These are phyloP conservation scores for Tautogolabrus adspersus DNA, from an alignment of 2,113 vertebrate species.

Conservation along the genomic window DNA sequence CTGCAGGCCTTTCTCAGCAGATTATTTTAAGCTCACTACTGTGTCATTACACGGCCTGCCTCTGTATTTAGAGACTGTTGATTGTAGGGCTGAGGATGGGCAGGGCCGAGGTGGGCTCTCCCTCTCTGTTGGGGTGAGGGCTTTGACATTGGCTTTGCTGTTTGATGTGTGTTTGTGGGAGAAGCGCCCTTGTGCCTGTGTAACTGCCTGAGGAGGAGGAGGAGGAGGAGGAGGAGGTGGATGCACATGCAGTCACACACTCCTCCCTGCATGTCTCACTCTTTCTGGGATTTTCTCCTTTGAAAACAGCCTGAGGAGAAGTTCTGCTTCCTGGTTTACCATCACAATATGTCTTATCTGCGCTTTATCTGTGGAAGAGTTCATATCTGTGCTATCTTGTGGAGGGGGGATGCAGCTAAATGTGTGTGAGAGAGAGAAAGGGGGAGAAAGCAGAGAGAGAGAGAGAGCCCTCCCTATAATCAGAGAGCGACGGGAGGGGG, in stretches of 20 bases:
- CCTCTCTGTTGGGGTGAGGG: conserved; percentile 54
- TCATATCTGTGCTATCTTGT: conserved; percentile 53
- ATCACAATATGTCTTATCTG: conserved; percentile 53
- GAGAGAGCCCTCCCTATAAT: conserved; percentile 65
- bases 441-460: background rate
- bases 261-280: conserved; percentile 19
- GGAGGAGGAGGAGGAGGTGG: background rate
- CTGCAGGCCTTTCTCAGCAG: conserved; percentile 74
- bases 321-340: conserved; percentile 46
- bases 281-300: conserved; percentile 2
- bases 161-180: conserved; percentile 69
- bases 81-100: conserved; percentile 78
- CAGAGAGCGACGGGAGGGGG: conserved; percentile 83
- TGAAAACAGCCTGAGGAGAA: conserved; percentile 50
- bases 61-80: conserved; percentile 82
- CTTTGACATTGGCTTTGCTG: conserved; percentile 33
- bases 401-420: conserved; percentile 11
- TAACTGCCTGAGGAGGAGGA: too few relatives aligned
- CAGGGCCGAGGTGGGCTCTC: conserved; percentile 73
- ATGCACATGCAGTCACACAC: conserved; percentile 1
- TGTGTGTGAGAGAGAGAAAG: background rate
- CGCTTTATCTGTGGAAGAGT: conserved; percentile 50
- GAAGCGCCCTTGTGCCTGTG: conserved; percentile 35
- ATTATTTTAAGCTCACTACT: conserved; percentile 81
- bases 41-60: conserved; percentile 81